These are phyloP conservation scores for Cryptus viduatorius DNA, from an alignment of 2,888 invertebrate species.

Conservation along the genomic window DNA sequence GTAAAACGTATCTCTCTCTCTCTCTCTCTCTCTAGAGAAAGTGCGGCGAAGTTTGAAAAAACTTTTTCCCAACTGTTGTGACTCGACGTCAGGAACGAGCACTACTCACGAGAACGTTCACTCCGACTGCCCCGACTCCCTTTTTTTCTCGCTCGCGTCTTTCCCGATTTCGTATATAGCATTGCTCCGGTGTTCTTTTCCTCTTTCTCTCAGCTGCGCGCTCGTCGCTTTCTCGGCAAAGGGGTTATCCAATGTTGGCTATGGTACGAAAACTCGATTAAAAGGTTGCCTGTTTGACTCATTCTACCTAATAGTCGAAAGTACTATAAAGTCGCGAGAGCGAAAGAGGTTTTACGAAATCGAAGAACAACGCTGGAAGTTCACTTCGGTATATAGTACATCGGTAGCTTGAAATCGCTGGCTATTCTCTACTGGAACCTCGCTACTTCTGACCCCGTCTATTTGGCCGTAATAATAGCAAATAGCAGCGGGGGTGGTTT, in stretches of 20 bases:
- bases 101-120: constrained; percentile 3
- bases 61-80: constrained; percentile 20
- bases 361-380: constrained; percentile 23
- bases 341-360: not conserved
- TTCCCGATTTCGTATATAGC: not conserved
- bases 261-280: constrained; percentile 66
- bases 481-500: constrained; percentile 3
- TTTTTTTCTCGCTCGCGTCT: constrained; percentile 14
- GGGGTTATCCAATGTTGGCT: constrained; percentile 44
- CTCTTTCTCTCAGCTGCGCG: constrained; percentile 5
- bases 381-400: not conserved
- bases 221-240: constrained; percentile 32
- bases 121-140: not conserved
- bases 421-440: not conserved
- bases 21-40: not conserved
- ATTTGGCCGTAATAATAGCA: constrained; percentile 52
- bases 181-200: not conserved
- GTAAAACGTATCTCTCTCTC: not conserved
- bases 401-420: not conserved
- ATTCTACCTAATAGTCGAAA: constrained; percentile 55
- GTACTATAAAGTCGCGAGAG: constrained; percentile 38
- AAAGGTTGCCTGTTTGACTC: constrained; percentile 58
- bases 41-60: not conserved
- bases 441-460: constrained; percentile 25
- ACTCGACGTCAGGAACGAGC: constrained; percentile 30